Evolutionary conservation across 2,113 vertebrate genomes (phyloP).

Genomic region (Rissa tridactyla): DNA sequence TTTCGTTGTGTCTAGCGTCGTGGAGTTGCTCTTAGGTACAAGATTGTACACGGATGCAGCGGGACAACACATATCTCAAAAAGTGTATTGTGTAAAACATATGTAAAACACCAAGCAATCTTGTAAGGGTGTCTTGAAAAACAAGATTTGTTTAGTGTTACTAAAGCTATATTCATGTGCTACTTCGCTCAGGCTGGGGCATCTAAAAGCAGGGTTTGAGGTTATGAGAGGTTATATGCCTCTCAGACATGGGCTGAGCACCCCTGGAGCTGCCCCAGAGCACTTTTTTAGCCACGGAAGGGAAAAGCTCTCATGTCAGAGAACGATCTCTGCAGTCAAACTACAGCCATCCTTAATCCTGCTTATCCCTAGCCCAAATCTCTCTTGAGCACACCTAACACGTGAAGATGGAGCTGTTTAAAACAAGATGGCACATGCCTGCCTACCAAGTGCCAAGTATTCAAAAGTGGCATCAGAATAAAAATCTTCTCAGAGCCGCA

Average conservation of each 20-base stretch:
- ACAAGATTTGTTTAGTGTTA: background rate
- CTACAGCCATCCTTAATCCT: background rate
- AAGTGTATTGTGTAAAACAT: background rate
- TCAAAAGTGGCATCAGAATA: conserved; percentile 10
- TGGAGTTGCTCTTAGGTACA: background rate
- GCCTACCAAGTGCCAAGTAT: conserved; percentile 22
- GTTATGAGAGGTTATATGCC: background rate
- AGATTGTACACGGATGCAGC: background rate
- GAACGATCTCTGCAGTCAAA: background rate
- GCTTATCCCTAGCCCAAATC: background rate
- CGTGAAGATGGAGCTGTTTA: conserved; percentile 9
- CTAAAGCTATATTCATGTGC: background rate
- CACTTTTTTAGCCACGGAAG: background rate
- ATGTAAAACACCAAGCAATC: background rate
- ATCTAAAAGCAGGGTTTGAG: background rate
- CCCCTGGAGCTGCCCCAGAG: background rate
- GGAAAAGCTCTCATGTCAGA: background rate
- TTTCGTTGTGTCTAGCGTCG: background rate
- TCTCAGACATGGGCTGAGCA: background rate
- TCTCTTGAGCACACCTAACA: background rate
- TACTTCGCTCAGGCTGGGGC: background rate
- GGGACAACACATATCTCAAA: background rate
- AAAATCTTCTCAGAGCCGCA: background rate
- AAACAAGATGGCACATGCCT: conserved; percentile 54
- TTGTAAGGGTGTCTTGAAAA: conserved; percentile 15